A percentile compares a stretch with the other conserved stretches of the same genome.
phyloP scores from a whole-genome alignment of 2,888 invertebrate species.

The Cataglyphis livida region DNA sequence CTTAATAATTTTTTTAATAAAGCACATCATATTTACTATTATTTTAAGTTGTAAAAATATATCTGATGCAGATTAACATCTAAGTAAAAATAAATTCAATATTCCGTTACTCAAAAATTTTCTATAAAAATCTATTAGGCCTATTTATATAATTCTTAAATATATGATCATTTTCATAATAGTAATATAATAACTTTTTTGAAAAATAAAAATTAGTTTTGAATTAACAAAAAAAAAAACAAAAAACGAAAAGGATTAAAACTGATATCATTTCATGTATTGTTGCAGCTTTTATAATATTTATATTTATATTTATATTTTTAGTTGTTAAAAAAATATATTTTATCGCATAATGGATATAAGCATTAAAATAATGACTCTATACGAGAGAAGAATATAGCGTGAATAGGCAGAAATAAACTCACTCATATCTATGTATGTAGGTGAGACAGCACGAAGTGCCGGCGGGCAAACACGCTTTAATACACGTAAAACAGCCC shows the following conservation, averaged over 20 bases:
- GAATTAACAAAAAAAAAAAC: not conserved
- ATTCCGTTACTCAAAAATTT: not conserved
- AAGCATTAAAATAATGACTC: not conserved
- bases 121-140: not conserved
- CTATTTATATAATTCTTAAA: not conserved
- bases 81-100: not conserved
- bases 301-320: slow-evolving; percentile 19
- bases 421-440: slow-evolving; percentile 5
- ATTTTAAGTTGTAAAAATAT: not conserved
- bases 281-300: not conserved
- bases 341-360: not conserved
- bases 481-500: slow-evolving; percentile 94
- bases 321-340: not conserved
- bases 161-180: not conserved
- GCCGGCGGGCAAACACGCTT: slow-evolving; percentile 94
- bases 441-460: slow-evolving; percentile 90
- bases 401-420: not conserved
- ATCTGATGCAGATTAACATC: not conserved
- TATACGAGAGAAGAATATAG: not conserved
- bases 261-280: not conserved
- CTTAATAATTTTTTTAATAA: not conserved
- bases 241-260: not conserved
- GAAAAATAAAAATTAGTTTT: not conserved
- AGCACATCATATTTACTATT: not conserved
- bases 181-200: not conserved